phyloP scores from a whole-genome alignment of 2,797 vertebrate genomes.

The Rhabdomys pumilio region DNA sequence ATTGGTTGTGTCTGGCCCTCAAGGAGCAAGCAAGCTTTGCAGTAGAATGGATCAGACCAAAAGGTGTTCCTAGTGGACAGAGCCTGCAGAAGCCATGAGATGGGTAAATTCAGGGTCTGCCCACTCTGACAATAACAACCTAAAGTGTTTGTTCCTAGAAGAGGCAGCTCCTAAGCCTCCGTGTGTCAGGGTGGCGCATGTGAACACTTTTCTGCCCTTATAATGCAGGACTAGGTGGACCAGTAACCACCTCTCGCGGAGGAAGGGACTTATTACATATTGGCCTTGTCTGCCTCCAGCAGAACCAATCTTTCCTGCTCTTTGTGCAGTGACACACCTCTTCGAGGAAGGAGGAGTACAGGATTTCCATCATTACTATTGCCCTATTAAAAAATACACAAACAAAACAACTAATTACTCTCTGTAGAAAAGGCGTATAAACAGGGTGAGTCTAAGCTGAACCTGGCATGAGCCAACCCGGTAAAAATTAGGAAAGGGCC shows the following conservation, averaged over 20 bases:
- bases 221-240: constrained; percentile 7
- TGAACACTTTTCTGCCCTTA: background rate
- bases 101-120: background rate
- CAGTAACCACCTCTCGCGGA: background rate
- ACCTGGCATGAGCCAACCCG: constrained; percentile 61
- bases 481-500: constrained; percentile 70
- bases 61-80: background rate
- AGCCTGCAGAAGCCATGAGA: background rate
- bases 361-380: constrained; percentile 76
- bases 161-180: background rate
- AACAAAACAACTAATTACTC: constrained; percentile 72
- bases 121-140: background rate
- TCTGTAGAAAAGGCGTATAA: constrained; percentile 76
- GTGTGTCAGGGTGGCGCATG: background rate
- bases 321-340: constrained; percentile 82
- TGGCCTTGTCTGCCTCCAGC: constrained; percentile 52
- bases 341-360: constrained; percentile 71
- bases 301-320: constrained; percentile 83
- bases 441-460: constrained; percentile 77
- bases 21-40: background rate
- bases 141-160: background rate
- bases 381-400: constrained; percentile 43
- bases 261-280: constrained; percentile 58
- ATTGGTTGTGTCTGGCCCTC: constrained; percentile 26
- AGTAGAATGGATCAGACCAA: background rate